Evolutionary conservation across 2,888 invertebrate species (phyloP).

Genomic region (Ferrisia virgata): DNA sequence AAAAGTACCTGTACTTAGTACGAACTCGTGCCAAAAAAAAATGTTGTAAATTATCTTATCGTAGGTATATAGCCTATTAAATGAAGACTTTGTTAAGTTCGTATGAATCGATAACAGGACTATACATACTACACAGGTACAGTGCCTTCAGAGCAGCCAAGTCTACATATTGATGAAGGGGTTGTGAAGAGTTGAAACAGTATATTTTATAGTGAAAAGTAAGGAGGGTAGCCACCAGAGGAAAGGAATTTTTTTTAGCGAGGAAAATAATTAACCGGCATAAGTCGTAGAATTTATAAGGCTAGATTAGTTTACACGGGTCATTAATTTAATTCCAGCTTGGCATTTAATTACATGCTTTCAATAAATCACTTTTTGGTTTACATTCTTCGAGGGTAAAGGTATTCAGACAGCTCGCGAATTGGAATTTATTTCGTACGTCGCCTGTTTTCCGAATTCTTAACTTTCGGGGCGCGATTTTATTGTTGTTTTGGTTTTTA

Average conservation of each 20-base stretch:
- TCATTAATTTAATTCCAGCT: constrained; percentile 12
- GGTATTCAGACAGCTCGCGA: neutral
- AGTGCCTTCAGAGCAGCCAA: too few species aligned
- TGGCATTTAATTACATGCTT: constrained; percentile 23
- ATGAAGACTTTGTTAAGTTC: neutral
- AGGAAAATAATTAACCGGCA: constrained; percentile 1
- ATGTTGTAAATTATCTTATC: neutral
- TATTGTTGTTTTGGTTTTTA: neutral
- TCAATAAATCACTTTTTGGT: constrained; percentile 23
- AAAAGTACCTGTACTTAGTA: too few species aligned
- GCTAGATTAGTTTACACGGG: constrained; percentile 11
- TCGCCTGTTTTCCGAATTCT: neutral
- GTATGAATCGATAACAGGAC: neutral
- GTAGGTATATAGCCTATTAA: neutral
- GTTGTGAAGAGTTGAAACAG: too few species aligned
- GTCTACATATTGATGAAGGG: too few species aligned
- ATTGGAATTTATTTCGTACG: neutral
- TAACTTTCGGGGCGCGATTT: neutral
- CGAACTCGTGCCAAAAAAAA: neutral
- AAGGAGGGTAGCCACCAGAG: neutral
- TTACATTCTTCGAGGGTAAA: constrained; percentile 3
- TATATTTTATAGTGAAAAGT: neutral
- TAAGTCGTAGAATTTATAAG: constrained; percentile 4
- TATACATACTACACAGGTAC: too few species aligned
- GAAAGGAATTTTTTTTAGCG: neutral